Evolutionary conservation across 2,888 invertebrate species (phyloP), one percentile per base, ranked within the genome.

Genomic region (Ectemnius continuus): DNA sequence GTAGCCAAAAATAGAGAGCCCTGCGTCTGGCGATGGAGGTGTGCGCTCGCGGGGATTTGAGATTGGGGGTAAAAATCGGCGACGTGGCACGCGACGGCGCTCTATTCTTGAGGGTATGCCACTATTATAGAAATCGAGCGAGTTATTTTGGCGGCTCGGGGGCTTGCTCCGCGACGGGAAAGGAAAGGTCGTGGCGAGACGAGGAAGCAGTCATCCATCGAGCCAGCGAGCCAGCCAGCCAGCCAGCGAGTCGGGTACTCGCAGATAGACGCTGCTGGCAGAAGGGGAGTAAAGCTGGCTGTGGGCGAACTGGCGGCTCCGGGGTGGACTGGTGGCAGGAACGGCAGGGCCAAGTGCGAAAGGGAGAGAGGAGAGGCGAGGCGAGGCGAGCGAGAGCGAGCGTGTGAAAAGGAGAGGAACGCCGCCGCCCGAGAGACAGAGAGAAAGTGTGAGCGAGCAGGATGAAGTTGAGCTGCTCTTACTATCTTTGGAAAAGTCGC

Each of bases 401-500:
- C 6, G 67, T n/a, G 63, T 2, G 11, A 47, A 65, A 48, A 67
- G 69, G 69, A 61, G 61, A 47, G 70, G 62, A 13, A 18, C 48
- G 47, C 23, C 26, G 18, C 16, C 36, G 45, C 36, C 36, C 4
- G 20, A 61, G 23, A 61, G 60, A 46, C 69, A 61, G 28, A 68
- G 71, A 70, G 70, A n/a, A n/a, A 23, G 23, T 3, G 23, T 23
- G 23, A 70, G 63, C 64, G 63, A 59, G 75, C 61, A 68, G 46
- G 81, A 69, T 13, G 60, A 67, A 75, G 69, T 77, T 45, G 57
- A 52, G 52, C 52, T 14, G 46, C 66, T 65, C 75, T 76, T 75
- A 74, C 84, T 83, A 83, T 83, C 80, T 84, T 84, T 75, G 82
- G 82, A 83, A 83, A 83, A 83, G 82, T 82, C 77, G 81, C 78